Percentiles rank a stretch among this genome's conserved stretches.
These are phyloP conservation scores for Erithacus rubecula DNA, from an alignment of 2,797 vertebrate genomes.

Conservation along the genomic window DNA sequence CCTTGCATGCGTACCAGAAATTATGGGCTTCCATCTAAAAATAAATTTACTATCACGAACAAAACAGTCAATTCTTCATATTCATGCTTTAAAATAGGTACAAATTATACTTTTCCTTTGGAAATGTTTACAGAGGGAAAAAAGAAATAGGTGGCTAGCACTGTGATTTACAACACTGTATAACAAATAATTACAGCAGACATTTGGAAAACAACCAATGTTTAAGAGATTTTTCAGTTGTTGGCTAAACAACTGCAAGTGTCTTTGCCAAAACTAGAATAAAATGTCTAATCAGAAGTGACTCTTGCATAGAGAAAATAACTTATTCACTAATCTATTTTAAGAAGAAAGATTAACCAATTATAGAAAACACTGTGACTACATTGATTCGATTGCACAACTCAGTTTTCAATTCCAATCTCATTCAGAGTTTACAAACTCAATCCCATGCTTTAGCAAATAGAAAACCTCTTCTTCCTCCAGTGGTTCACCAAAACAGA, in stretches of 20 bases:
- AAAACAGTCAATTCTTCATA: not conserved
- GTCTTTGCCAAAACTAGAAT: slow-evolving; percentile 14
- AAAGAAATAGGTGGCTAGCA: not conserved
- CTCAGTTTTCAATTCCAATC: not conserved
- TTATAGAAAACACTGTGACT: not conserved
- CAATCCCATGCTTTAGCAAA: not conserved
- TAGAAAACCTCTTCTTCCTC: not conserved
- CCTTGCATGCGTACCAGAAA: not conserved
- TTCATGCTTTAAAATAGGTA: not conserved
- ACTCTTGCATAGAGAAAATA: not conserved
- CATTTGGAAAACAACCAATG: not conserved
- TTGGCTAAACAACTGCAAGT: slow-evolving; percentile 26
- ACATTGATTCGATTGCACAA: not conserved
- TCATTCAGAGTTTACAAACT: not conserved
- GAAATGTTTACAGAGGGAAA: not conserved
- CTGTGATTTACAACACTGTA: not conserved
- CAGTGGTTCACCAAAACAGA: not conserved
- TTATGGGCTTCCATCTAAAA: not conserved
- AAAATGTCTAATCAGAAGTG: slow-evolving; percentile 1
- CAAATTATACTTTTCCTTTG: not conserved
- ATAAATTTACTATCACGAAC: not conserved
- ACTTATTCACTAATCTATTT: not conserved
- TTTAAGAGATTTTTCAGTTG: not conserved
- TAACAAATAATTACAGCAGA: not conserved
- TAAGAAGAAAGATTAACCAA: not conserved